Evolutionary conservation across 2,888 invertebrate genomes (phyloP), one percentile per base, ranked within the genome.

Genomic region (Agonopterix arenella): DNA sequence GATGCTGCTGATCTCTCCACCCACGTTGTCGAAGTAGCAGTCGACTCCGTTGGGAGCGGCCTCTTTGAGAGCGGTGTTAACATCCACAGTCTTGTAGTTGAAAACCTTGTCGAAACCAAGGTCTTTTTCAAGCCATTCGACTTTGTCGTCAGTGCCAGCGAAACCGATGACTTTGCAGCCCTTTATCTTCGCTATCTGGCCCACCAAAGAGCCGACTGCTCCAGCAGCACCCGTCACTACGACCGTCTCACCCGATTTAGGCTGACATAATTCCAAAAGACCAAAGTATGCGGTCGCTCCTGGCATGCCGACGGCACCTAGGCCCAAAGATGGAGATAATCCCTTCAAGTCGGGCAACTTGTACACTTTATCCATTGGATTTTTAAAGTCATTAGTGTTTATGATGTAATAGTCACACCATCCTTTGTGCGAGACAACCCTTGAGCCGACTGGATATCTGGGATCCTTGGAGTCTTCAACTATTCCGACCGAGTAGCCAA

Each of bases 1-100:
- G 0, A 72, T 73, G 47, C 89, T 90, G 48, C 92, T 91, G 16
- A 93, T 84, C 52, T 92, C 91, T 3, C 93, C 93, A 11, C 93
- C 93, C 4, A 93, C 94, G 71, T 94, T 95, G 68, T 95, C 95
- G 68, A 94, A 95, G 67, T 93, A 95, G 64, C 93, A 93, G 65
- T 95, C 94, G 0, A 95, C 80, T 8, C 94, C 94, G 16, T 93
- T 78, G 0, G 94, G 93, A 1, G 93, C 93, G 44, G 88, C 89
- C 72, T 91, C 83, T 52, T 90, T 90, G 10, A 95, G 74, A 11
- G 89, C 90, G 44, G 81, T 66, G 0, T 71, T 64, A 11, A 92
- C 60, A 61, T 93, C 74, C 5, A 10, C 36, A 2, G 89, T 92
- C 71, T 94, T 95, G 73, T 95, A 95, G 80, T 95, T 95, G 58